These are phyloP conservation scores for Anthrax anthrax DNA, from an alignment of 2,888 invertebrate species.

Conservation along the genomic window DNA sequence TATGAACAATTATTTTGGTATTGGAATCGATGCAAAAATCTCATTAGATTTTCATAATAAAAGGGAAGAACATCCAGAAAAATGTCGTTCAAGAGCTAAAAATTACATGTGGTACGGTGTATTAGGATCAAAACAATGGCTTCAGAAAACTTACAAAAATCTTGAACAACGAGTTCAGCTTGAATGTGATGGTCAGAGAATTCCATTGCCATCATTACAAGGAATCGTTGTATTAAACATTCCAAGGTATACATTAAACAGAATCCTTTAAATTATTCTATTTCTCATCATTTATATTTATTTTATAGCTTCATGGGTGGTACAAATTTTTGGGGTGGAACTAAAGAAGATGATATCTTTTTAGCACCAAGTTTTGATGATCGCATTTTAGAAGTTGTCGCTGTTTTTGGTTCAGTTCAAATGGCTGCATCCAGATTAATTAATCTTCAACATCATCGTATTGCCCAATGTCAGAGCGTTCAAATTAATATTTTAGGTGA, in stretches of 20 bases:
- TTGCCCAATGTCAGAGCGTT: conserved; percentile 90
- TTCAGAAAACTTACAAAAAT: conserved; percentile 89
- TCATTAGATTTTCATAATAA: conserved; percentile 94
- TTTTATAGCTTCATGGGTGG: conserved; percentile 79
- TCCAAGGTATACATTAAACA: conserved; percentile 68
- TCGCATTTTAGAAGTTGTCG: conserved; percentile 89
- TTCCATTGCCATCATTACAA: conserved; percentile 88
- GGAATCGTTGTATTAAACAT: conserved; percentile 96
- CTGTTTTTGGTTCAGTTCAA: conserved; percentile 93
- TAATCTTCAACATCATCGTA: conserved; percentile 91
- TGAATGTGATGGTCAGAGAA: conserved; percentile 91
- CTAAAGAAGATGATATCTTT: conserved; percentile 81
- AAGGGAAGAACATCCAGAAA: conserved; percentile 92
- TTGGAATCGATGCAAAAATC: conserved; percentile 96
- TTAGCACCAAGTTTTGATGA: conserved; percentile 92
- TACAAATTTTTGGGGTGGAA: conserved; percentile 96
- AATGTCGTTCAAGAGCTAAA: conserved; percentile 83
- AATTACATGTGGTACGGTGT: conserved; percentile 95
- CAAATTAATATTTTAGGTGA: conserved; percentile 91
- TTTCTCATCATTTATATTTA: background rate
- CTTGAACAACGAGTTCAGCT: conserved; percentile 87
- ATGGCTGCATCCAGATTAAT: conserved; percentile 93
- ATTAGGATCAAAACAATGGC: conserved; percentile 56
- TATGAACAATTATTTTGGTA: conserved; percentile 98
- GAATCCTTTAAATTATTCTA: background rate